Conservation (phyloP, 2,113 vertebrate species). For the Limanda limanda region DNA sequence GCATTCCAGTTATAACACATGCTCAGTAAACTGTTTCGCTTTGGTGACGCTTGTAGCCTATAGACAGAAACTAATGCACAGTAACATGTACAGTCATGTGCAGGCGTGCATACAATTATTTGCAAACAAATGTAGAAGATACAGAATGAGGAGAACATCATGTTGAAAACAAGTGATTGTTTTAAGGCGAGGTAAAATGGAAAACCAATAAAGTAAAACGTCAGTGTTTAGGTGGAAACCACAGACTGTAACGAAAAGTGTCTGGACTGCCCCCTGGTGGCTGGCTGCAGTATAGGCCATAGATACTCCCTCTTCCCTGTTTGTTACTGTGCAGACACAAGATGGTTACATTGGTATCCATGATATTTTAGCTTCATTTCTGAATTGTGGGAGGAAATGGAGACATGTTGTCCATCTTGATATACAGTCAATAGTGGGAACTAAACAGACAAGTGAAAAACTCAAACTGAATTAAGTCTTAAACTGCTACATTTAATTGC, state of each 20-base stretch:
- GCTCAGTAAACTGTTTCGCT: constrained; percentile 26
- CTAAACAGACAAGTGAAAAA: too few species aligned
- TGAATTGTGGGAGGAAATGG: too few species aligned
- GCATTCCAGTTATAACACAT: constrained; percentile 41
- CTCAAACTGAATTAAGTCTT: not conserved
- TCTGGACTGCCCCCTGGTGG: too few species aligned
- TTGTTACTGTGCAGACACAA: too few species aligned
- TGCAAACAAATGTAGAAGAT: not conserved
- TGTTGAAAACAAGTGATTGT: not conserved
- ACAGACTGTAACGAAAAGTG: not conserved
- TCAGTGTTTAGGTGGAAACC: not conserved
- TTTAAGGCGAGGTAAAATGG: constrained; percentile 28
- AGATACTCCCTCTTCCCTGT: too few species aligned
- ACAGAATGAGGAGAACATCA: constrained; percentile 1
- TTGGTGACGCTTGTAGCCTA: constrained; percentile 32
- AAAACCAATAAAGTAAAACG: not conserved
- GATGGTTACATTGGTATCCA: too few species aligned
- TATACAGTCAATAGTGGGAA: too few species aligned
- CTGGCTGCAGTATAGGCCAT: not conserved
- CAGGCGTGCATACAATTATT: not conserved
- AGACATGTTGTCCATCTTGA: too few species aligned
- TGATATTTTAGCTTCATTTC: too few species aligned
- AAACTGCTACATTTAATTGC: constrained; percentile 10
- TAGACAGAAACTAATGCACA: not conserved
- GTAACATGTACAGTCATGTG: not conserved